phyloP scores from a whole-genome alignment of 2,888 invertebrate species.

The Chymomyza caudatula region DNA sequence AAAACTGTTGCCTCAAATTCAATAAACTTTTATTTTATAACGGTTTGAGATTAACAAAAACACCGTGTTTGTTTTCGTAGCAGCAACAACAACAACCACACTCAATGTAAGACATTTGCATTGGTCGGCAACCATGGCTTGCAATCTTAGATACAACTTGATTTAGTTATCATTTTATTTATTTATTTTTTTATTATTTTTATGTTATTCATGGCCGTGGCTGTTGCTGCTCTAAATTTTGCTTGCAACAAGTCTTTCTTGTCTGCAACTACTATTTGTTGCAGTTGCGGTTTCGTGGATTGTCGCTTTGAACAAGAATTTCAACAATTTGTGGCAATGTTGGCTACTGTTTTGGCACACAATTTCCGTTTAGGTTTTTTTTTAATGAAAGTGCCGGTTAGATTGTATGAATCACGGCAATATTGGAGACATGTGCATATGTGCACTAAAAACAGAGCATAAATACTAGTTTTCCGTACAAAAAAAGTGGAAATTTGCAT shows the following conservation, averaged over 20 bases:
- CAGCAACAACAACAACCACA: constrained; percentile 2
- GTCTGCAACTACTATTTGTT: constrained; percentile 34
- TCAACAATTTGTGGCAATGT: constrained; percentile 5
- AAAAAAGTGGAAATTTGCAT: no score
- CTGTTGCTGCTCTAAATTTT: constrained; percentile 62
- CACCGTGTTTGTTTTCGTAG: constrained; percentile 37
- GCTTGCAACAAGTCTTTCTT: constrained; percentile 55
- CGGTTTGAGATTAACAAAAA: background rate
- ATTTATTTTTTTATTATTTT: background rate
- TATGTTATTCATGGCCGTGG: constrained; percentile 52
- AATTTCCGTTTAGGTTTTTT: constrained; percentile 29
- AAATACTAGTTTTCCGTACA: no score
- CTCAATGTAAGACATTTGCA: background rate
- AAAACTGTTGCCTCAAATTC: constrained; percentile 41
- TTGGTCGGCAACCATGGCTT: constrained; percentile 57
- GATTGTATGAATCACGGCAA: background rate
- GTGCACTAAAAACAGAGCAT: background rate
- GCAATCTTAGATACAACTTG: constrained; percentile 49
- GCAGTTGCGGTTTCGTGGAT: background rate
- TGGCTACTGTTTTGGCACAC: background rate
- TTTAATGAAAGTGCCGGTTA: constrained; percentile 36
- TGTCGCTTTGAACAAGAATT: constrained; percentile 22
- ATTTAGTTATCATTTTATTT: background rate
- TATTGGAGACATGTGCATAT: background rate
- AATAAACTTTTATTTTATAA: constrained; percentile 51